A percentile compares a stretch with the other conserved stretches of the same genome.
phyloP scores from a whole-genome alignment of 2,797 vertebrate genomes.

The Microcaecilia unicolor region DNA sequence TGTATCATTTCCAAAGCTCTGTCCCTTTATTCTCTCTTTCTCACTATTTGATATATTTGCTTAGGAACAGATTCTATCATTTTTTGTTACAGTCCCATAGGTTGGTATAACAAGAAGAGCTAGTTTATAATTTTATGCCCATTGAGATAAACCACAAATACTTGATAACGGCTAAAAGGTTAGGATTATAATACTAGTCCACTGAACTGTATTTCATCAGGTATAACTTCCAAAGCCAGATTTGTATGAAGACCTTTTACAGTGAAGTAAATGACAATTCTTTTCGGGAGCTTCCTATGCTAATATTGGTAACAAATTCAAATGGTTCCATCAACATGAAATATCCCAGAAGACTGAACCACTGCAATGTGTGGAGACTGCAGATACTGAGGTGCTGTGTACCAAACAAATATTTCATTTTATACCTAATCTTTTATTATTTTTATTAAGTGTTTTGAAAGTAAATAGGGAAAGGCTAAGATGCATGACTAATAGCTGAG shows the following conservation, averaged over 20 bases:
- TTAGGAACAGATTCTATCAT: slow-evolving; percentile 30
- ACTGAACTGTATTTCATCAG: slow-evolving; percentile 65
- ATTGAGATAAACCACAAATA: slow-evolving; percentile 66
- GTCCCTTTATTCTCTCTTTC: slow-evolving; percentile 30
- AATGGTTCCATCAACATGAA: slow-evolving; percentile 68
- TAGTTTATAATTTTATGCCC: slow-evolving; percentile 70
- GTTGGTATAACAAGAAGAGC: slow-evolving; percentile 64
- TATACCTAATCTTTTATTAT: slow-evolving; percentile 83
- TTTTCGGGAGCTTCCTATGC: slow-evolving; percentile 67
- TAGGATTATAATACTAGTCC: slow-evolving; percentile 63
- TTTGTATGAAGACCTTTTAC: slow-evolving; percentile 71
- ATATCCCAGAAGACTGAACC: slow-evolving; percentile 74
- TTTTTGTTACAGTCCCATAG: slow-evolving; percentile 39
- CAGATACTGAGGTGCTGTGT: slow-evolving; percentile 76
- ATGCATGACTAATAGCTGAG: slow-evolving; percentile 97
- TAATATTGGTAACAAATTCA: slow-evolving; percentile 76
- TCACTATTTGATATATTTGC: slow-evolving; percentile 18
- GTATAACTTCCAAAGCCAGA: slow-evolving; percentile 69
- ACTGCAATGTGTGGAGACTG: slow-evolving; percentile 69
- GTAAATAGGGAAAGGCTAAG: slow-evolving; percentile 80
- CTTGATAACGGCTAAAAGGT: slow-evolving; percentile 64
- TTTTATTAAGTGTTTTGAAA: slow-evolving; percentile 81
- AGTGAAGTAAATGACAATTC: slow-evolving; percentile 65
- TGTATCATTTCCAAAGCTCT: slow-evolving; percentile 27
- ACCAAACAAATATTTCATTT: slow-evolving; percentile 80